A percentile compares a stretch with the other conserved stretches of the same genome.
phyloP scores from a whole-genome alignment of 92 coral and sea anemone genomes.

The Galaxea fascicularis region DNA sequence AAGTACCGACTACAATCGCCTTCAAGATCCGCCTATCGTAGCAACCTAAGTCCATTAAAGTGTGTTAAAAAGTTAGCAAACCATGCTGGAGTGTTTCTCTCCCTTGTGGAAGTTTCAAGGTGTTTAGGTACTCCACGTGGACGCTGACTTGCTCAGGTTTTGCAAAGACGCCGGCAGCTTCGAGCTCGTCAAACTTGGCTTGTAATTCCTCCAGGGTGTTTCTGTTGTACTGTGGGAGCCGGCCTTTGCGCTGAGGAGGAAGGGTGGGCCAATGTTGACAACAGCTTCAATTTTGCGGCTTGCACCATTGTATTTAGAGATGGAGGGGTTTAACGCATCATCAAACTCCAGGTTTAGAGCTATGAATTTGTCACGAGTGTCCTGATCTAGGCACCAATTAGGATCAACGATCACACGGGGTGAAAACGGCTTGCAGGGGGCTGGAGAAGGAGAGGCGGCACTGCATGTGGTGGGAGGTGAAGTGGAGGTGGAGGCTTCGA shows the following conservation, averaged over 20 bases:
- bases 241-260: constrained; percentile 61
- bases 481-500: constrained; percentile 26
- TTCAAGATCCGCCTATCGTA: too few relatives aligned
- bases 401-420: constrained; percentile 41
- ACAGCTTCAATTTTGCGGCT: constrained; percentile 57
- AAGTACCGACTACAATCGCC: too few relatives aligned
- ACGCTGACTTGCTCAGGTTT: too few relatives aligned
- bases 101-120: too few relatives aligned
- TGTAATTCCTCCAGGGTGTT: too few relatives aligned
- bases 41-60: too few relatives aligned
- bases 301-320: constrained; percentile 72
- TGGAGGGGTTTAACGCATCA: constrained; percentile 57
- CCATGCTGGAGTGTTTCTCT: too few relatives aligned
- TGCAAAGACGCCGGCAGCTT: too few relatives aligned
- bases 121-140: too few relatives aligned
- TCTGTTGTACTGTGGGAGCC: constrained; percentile 44
- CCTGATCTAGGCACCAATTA: constrained; percentile 48
- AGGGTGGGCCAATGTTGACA: constrained; percentile 53
- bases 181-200: too few relatives aligned
- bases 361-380: constrained; percentile 48
- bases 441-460: constrained; percentile 18
- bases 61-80: too few relatives aligned
- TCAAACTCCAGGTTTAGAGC: constrained; percentile 50
- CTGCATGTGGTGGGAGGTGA: constrained; percentile 12
- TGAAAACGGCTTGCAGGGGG: constrained; percentile 38